Base-by-base conservation (phyloP, 2,888 invertebrate species). In the Quadriops clusia region DNA sequence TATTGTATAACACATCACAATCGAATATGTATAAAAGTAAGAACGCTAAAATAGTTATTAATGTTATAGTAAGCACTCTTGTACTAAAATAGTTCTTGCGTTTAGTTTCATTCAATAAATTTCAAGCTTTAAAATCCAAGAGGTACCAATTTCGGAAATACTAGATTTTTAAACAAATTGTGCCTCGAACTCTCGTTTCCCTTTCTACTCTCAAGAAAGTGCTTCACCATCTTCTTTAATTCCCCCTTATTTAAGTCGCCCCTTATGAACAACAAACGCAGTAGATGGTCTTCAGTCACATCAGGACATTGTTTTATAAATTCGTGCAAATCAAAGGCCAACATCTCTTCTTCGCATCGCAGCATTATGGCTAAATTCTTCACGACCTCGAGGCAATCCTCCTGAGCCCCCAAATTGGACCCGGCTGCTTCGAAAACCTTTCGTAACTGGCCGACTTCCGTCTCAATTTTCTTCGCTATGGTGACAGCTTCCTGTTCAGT, bases 321-420 rank as follows among this genome's bases (percentile, higher is more conserved):
- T 20, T 81, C 75, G 60, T 86, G 86, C 39, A 95, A 64, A 65
- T 95, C 95, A 34, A 97, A 67, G 0, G 89, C 84, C 36, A 97
- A 62, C 72, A 97, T 82, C 60, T 94, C 91, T 62, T 97, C 95
- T 49, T 81, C 79, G 47, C 93, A 83, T 32, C 83, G 78, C n/a
- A 97, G 60, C 30, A 95, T 79, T 62, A 94, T 93, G 0, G 90
- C 84, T 23, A 97, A 63, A 45, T 79, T 76, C 33, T 79, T 72
- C 38, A 91, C 80, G 8, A 84, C 74, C 57, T 89, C 85, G 50
- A 87, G 81, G 0, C 86, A 83, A 52, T 89, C 54, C 17, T 57
- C 56, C 12, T 45, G 71, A 64, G 8, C 74, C 70, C 40, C 54
- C 41, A 22, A 66, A 39, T 72, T 72, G 0, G 81, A 77, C 3